Evolutionary conservation across 2,888 invertebrate genomes (phyloP).

Genomic region (Lissocephala sabroskyi): DNA sequence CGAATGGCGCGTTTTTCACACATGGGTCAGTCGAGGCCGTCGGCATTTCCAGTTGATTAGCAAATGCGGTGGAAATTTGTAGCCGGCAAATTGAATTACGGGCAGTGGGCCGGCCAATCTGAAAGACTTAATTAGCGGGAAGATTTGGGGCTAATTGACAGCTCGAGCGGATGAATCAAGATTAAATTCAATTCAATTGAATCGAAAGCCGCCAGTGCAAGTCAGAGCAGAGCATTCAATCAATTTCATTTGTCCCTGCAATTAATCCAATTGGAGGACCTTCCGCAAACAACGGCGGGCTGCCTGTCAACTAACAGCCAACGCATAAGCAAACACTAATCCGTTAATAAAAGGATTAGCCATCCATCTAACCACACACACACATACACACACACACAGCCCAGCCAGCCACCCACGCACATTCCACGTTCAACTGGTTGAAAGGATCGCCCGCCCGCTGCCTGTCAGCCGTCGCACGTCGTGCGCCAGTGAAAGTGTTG

Average conservation of each 20-base stretch:
- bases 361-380: conserved; percentile 11
- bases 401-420: conserved; percentile 1
- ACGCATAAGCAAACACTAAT: conserved; percentile 17
- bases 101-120: too few species aligned
- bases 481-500: conserved; percentile 2
- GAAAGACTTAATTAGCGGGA: too few species aligned
- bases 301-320: too few species aligned
- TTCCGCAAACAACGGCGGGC: too few species aligned
- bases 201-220: too few species aligned
- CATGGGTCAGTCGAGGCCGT: neutral
- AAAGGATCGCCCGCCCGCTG: neutral
- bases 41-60: neutral
- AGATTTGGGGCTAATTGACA: too few species aligned
- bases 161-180: too few species aligned
- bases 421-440: neutral
- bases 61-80: neutral
- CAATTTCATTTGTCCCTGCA: too few species aligned
- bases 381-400: conserved; percentile 3
- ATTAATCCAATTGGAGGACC: too few species aligned
- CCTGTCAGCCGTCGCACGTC: neutral
- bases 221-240: too few species aligned
- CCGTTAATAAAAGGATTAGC: conserved; percentile 31
- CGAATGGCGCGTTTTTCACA: neutral
- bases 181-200: too few species aligned
- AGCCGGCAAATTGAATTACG: too few species aligned